These are phyloP conservation scores for Drosophila falleni DNA, from an alignment of 2,888 invertebrate species.

Conservation along the genomic window DNA sequence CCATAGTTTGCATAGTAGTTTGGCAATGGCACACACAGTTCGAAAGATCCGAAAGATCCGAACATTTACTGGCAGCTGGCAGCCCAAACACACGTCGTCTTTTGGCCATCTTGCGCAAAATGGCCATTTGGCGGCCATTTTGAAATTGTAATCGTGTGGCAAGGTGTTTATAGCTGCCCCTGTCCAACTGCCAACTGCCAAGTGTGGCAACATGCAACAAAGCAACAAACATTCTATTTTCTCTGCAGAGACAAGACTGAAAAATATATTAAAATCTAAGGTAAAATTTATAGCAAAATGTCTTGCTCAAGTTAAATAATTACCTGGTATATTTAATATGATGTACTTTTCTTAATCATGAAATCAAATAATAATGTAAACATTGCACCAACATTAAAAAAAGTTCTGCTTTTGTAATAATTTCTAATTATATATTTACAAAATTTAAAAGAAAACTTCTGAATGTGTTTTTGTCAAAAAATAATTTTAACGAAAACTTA, in stretches of 20 bases:
- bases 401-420: too few relatives aligned
- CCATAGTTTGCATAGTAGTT: constrained; percentile 74
- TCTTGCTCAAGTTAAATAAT: neutral
- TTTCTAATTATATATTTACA: too few relatives aligned
- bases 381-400: too few relatives aligned
- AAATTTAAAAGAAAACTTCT: too few relatives aligned
- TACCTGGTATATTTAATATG: too few relatives aligned
- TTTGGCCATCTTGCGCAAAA: constrained; percentile 78
- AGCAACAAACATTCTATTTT: constrained; percentile 14
- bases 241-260: constrained; percentile 1
- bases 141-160: constrained; percentile 48
- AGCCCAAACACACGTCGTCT: constrained; percentile 53
- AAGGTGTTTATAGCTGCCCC: constrained; percentile 53
- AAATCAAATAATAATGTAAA: too few relatives aligned
- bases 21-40: constrained; percentile 74
- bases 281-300: neutral
- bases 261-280: neutral
- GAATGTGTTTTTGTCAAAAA: too few relatives aligned
- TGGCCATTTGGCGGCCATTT: constrained; percentile 67
- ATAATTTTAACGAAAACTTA: too few relatives aligned
- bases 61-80: constrained; percentile 44
- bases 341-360: too few relatives aligned
- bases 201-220: constrained; percentile 53
- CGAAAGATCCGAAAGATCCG: constrained; percentile 46
- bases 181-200: constrained; percentile 31